Evolutionary conservation across 53 echinoderm and acorn worm genomes (phyloP).

Genomic region (Zoroaster sp.): DNA sequence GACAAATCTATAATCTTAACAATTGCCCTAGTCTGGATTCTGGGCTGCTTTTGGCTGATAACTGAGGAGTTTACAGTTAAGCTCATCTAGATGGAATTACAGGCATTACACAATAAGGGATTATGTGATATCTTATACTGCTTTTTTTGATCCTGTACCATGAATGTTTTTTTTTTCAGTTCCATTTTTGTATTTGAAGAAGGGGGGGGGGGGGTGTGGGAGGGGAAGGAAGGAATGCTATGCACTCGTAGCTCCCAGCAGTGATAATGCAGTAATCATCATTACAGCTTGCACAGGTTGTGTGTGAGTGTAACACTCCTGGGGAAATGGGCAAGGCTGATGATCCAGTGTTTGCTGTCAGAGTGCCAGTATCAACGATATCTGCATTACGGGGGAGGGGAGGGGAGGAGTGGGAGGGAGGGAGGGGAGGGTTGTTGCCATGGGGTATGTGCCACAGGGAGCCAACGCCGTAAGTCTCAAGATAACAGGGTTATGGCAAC

Average conservation of each 20-base stretch:
- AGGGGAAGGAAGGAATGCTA: not conserved
- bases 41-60: not conserved
- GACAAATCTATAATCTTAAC: not conserved
- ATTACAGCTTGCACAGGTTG: not conserved
- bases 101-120: not conserved
- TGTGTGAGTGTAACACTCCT: too few species aligned
- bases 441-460: not conserved
- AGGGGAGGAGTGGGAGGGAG: not conserved
- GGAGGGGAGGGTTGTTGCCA: not conserved
- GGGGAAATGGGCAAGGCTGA: not conserved
- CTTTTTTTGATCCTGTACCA: too few species aligned
- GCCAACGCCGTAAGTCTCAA: not conserved
- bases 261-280: not conserved
- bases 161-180: too few species aligned
- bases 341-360: not conserved
- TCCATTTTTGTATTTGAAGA: too few species aligned
- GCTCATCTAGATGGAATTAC: not conserved
- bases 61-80: not conserved
- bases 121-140: too few species aligned
- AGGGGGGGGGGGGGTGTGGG: too few species aligned
- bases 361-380: not conserved
- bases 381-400: not conserved
- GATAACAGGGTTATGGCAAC: not conserved
- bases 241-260: not conserved
- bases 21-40: not conserved